These are phyloP conservation scores for Aporrectodea caliginosa DNA, from an alignment of 1,140 invertebrate genomes.

Conservation along the genomic window DNA sequence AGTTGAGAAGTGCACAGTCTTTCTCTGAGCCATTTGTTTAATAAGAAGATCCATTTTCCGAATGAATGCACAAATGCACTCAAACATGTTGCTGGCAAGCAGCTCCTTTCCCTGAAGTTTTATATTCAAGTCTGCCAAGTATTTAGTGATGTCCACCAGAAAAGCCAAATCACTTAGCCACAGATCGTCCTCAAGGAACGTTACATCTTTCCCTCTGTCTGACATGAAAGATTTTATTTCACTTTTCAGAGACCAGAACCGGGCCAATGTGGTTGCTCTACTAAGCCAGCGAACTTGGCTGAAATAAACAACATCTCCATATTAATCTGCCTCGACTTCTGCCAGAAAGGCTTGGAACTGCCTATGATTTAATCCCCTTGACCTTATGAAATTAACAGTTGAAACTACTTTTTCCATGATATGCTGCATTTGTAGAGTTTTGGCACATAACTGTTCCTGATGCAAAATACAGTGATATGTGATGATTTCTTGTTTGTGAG, in stretches of 20 bases:
- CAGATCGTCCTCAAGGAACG: neutral
- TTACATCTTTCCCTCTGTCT: neutral
- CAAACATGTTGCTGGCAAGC: neutral
- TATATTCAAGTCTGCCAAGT: neutral
- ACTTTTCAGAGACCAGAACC: neutral
- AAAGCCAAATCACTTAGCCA: constrained; percentile 11
- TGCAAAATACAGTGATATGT: constrained; percentile 4
- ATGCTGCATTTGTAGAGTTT: constrained; percentile 6
- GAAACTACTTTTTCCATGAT: constrained; percentile 7
- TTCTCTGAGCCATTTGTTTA: constrained; percentile 1
- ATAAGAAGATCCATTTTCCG: neutral
- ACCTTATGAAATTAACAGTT: neutral
- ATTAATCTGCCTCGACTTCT: constrained; percentile 11
- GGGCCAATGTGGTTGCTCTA: neutral
- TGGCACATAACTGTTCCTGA: constrained; percentile 4
- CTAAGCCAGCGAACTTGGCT: constrained; percentile 11
- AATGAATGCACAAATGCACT: neutral
- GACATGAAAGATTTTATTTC: neutral
- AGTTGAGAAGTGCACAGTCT: neutral
- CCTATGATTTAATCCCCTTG: constrained; percentile 1
- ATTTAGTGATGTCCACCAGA: constrained; percentile 11
- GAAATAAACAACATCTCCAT: neutral
- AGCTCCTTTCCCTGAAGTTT: constrained; percentile 1
- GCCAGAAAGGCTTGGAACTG: neutral
- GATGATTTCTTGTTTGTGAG: constrained; percentile 11